phyloP scores from a whole-genome alignment of 1,140 invertebrate species.

The Drosophila erecta region DNA sequence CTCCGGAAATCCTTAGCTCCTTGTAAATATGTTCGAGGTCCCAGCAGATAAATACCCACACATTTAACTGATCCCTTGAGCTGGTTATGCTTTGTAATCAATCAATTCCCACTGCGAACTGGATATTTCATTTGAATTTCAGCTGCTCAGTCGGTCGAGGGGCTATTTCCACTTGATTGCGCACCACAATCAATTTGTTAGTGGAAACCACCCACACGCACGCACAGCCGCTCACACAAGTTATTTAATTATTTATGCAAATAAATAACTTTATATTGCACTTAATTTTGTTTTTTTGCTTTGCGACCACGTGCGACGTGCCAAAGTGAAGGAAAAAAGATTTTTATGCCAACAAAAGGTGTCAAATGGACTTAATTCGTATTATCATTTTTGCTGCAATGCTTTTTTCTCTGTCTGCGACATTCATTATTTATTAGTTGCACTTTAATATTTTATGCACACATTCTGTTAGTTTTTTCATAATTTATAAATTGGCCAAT shows the following conservation, averaged over 20 bases:
- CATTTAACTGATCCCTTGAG: slow-evolving; percentile 27
- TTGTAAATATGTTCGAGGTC: not conserved
- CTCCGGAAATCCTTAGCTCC: not conserved
- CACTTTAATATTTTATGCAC: slow-evolving; percentile 68
- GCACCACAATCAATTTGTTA: slow-evolving; percentile 66
- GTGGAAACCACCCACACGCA: slow-evolving; percentile 9
- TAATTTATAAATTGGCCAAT: slow-evolving; percentile 50
- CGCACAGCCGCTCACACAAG: slow-evolving; percentile 53
- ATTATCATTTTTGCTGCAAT: slow-evolving; percentile 38
- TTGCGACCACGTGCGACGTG: slow-evolving; percentile 16
- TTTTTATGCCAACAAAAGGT: slow-evolving; percentile 68
- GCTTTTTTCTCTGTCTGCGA: slow-evolving; percentile 31
- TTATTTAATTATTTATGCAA: slow-evolving; percentile 76
- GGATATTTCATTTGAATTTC: slow-evolving; percentile 52
- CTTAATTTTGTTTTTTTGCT: slow-evolving; percentile 46
- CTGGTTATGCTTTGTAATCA: slow-evolving; percentile 30
- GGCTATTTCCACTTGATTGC: slow-evolving; percentile 43
- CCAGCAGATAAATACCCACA: not conserved
- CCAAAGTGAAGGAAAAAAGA: slow-evolving; percentile 56
- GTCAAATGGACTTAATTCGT: slow-evolving; percentile 76
- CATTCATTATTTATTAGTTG: slow-evolving; percentile 75
- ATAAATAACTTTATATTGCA: slow-evolving; percentile 68
- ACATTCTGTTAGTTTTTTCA: slow-evolving; percentile 39
- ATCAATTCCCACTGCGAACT: slow-evolving; percentile 37
- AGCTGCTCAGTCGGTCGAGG: slow-evolving; percentile 45